Conservation (phyloP, 2,113 vertebrate genomes). For the Takifugu bimaculatus region DNA sequence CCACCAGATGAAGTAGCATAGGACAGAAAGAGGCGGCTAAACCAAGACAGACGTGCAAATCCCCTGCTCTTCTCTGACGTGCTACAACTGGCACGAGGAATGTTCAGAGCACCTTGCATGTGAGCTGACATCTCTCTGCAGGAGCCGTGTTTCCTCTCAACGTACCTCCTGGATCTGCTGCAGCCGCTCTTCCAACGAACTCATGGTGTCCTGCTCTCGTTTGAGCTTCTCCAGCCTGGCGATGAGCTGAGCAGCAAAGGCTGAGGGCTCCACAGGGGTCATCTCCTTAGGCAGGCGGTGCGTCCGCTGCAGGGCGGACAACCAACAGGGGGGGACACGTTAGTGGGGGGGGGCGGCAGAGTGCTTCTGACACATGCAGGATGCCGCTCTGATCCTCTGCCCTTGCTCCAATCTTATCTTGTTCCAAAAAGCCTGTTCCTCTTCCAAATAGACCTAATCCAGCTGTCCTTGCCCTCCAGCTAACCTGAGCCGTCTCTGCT, state of each 20-base stretch:
- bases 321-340: conserved; percentile 21
- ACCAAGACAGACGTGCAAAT: conserved; percentile 53
- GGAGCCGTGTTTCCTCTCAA: not conserved
- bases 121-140: conserved; percentile 11
- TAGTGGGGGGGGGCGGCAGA: conserved; percentile 10
- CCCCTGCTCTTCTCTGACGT: conserved; percentile 38
- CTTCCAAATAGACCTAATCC: conserved; percentile 61
- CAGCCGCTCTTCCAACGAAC: conserved; percentile 87
- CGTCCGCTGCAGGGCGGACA: conserved; percentile 79
- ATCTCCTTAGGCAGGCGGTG: conserved; percentile 93
- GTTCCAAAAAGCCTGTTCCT: conserved; percentile 55
- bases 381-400: conserved; percentile 56
- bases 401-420: conserved; percentile 50
- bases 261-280: conserved; percentile 87
- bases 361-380: conserved; percentile 56
- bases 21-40: conserved; percentile 39
- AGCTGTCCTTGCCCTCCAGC: conserved; percentile 62
- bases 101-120: conserved; percentile 13
- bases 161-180: conserved; percentile 91
- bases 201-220: conserved; percentile 84
- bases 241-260: conserved; percentile 89
- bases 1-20: conserved; percentile 43
- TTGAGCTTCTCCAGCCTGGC: conserved; percentile 86
- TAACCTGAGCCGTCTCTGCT: conserved; percentile 55
- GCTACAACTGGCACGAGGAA: conserved; percentile 27